Evolutionary conservation across 2,113 vertebrate genomes (phyloP).

Genomic region (Gymnarchus niloticus): DNA sequence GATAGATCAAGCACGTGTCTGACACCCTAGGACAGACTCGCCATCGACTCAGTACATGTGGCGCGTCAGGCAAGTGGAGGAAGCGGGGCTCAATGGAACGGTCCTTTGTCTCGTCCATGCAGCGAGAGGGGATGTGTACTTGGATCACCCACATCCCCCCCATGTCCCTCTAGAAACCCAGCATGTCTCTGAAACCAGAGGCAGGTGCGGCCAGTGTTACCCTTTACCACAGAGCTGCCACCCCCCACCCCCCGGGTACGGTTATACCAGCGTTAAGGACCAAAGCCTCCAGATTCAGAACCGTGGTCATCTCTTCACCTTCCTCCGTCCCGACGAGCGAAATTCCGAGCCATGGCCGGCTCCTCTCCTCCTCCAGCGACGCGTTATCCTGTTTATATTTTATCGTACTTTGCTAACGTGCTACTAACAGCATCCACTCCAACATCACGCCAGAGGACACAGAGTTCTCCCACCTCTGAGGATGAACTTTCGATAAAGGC

Average conservation of each 20-base stretch:
- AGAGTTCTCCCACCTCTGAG: conserved; percentile 26
- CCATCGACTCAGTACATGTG: neutral
- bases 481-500: conserved; percentile 49
- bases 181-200: neutral
- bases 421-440: conserved; percentile 29
- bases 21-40: neutral
- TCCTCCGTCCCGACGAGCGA: neutral
- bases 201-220: neutral
- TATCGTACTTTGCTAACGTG: conserved; percentile 31
- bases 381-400: conserved; percentile 49
- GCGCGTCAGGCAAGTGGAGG: neutral
- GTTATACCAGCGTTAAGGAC: conserved; percentile 25
- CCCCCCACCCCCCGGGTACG: neutral
- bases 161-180: neutral
- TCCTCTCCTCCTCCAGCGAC: conserved; percentile 41
- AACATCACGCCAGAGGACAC: conserved; percentile 32
- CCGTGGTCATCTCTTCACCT: neutral
- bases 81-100: neutral
- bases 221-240: neutral
- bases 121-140: neutral
- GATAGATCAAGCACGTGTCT: neutral
- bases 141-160: neutral
- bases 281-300: conserved; percentile 16
- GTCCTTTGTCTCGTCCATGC: neutral
- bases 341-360: conserved; percentile 21